Evolutionary conservation across 2,888 invertebrate genomes (phyloP).

Genomic region (Tetranychus piercei): DNA sequence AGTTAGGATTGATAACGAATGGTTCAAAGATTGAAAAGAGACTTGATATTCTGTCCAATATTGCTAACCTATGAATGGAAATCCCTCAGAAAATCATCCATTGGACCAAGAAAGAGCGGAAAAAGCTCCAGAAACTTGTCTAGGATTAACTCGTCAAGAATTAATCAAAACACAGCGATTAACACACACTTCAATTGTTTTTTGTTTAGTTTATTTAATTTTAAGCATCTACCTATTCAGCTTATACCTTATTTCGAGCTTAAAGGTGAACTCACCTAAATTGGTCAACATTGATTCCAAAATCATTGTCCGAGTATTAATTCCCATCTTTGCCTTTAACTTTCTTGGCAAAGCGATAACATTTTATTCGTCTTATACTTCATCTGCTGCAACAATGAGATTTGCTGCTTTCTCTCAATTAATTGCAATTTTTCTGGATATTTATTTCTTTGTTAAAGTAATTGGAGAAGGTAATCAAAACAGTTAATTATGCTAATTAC

Average conservation of each 20-base stretch:
- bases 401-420: not conserved
- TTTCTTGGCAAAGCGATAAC: not conserved
- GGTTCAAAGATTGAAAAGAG: too few relatives aligned
- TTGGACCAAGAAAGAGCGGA: not conserved
- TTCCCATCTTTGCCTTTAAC: not conserved
- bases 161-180: not conserved
- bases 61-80: not conserved
- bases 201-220: not conserved
- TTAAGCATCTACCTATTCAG: not conserved
- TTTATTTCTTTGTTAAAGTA: not conserved
- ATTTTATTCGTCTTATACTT: not conserved
- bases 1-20: too few relatives aligned
- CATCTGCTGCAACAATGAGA: not conserved
- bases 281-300: not conserved
- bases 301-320: not conserved
- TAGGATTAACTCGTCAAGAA: not conserved
- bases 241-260: not conserved
- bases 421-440: not conserved
- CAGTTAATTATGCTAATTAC: not conserved
- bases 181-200: not conserved
- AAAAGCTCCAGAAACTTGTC: not conserved
- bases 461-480: not conserved
- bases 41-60: too few relatives aligned
- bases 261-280: not conserved
- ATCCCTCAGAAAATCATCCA: not conserved